Base-by-base conservation (phyloP, 1,140 invertebrate species). In the Drosophila sulfurigaster region DNA sequence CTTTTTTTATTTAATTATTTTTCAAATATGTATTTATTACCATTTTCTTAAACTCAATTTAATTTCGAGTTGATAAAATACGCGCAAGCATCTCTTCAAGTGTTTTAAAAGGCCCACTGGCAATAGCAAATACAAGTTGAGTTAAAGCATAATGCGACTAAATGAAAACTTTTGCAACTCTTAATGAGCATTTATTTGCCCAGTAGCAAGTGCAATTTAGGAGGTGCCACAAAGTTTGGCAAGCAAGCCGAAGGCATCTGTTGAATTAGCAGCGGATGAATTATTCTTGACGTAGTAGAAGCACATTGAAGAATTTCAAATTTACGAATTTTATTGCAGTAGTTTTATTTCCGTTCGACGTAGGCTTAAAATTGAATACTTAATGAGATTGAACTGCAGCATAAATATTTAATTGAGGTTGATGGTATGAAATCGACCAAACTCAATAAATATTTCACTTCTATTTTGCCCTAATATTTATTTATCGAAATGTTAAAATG, bases 171-270 rank as follows among this genome's bases (percentile, higher is more conserved):
- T 57, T 41, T 38, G 35, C 1, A 16, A 20, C 54, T 57, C 54
- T 57, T 57, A 57, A 57, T 57, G 54, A 57, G 54, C 54, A 41
- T 41, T 57, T 38, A 20, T 57, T 38, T 43, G 35, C 8, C 32
- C 54, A 38, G 13, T 56, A 16, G 35, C 54, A 57, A n/a, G 10
- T 54, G 6, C 28, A 32, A 54, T 57, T 57, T 57, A 20, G 15
- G 54, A 57, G 54, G 54, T 57, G 54, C 54, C 54, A 57, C 54
- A 57, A 57, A 57, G 54, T 57, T 57, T 57, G 16, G 54, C 35
- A 57, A 57, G 10, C 15, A 38, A 57, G 54, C 54, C 35, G 15
- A 54, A 54, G 51, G 51, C 28, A n/a, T 54, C 51, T 8, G 28
- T 54, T 30, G 30, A 54, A 54, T 54, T 54, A 32, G 28, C 30